A percentile compares a stretch with the other conserved stretches of the same genome.
phyloP scores from a whole-genome alignment of 2,113 vertebrate species.

The Arizona elegans region DNA sequence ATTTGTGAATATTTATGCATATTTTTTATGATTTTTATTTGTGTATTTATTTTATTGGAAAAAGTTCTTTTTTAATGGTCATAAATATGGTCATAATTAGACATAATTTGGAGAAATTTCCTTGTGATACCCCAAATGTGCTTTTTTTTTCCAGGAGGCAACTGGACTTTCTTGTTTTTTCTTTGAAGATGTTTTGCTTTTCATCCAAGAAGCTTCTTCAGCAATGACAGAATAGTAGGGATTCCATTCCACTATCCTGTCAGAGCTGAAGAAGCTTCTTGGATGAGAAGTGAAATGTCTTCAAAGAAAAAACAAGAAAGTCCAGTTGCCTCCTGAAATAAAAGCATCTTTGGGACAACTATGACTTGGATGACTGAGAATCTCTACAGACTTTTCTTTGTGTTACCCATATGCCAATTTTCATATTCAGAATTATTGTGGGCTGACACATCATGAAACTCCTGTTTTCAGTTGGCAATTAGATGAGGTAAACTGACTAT shows the following conservation, averaged over 20 bases:
- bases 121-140: background rate
- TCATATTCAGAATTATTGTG: background rate
- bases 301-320: too few relatives aligned
- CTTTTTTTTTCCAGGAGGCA: too few relatives aligned
- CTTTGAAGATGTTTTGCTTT: too few relatives aligned
- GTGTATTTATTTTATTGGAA: background rate
- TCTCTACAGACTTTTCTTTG: background rate
- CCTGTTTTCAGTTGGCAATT: slow-evolving; percentile 8
- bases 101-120: background rate
- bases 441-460: background rate
- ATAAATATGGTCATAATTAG: background rate
- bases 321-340: too few relatives aligned
- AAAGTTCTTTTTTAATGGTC: background rate
- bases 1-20: background rate
- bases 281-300: too few relatives aligned
- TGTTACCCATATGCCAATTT: background rate
- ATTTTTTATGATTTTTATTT: background rate
- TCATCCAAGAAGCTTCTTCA: too few relatives aligned
- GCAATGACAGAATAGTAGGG: too few relatives aligned
- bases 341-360: too few relatives aligned
- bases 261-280: too few relatives aligned
- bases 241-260: too few relatives aligned
- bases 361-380: too few relatives aligned
- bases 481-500: background rate
- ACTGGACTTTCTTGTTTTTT: too few relatives aligned